Evolutionary conservation across 2,888 invertebrate genomes (phyloP).

Genomic region (Caenorhabditis parvicauda): DNA sequence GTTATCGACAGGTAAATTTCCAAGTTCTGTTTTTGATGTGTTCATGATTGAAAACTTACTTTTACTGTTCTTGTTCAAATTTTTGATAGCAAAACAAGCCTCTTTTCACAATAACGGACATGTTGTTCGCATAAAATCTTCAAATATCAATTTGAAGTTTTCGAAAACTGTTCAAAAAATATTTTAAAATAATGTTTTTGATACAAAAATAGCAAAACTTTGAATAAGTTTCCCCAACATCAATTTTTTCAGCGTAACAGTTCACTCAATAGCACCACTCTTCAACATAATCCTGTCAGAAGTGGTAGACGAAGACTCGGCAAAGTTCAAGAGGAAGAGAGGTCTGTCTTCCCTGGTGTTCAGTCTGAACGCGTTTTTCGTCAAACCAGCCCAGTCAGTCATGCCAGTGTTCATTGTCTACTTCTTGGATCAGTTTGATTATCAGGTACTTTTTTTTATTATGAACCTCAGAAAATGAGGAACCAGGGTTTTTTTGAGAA

Average conservation of each 20-base stretch:
- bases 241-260: constrained; percentile 48
- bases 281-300: constrained; percentile 61
- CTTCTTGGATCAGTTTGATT: constrained; percentile 49
- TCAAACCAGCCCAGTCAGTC: constrained; percentile 60
- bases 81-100: too few relatives aligned
- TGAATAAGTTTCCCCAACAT: too few relatives aligned
- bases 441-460: constrained; percentile 30
- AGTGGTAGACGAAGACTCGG: constrained; percentile 59
- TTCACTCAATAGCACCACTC: constrained; percentile 56
- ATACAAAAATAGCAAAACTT: too few relatives aligned
- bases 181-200: too few relatives aligned
- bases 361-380: constrained; percentile 59
- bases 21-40: background rate
- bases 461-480: background rate
- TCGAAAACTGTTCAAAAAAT: background rate
- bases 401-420: constrained; percentile 56
- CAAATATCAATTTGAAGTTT: background rate
- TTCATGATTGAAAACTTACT: too few relatives aligned
- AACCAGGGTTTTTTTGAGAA: too few relatives aligned
- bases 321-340: constrained; percentile 19
- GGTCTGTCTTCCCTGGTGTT: constrained; percentile 55
- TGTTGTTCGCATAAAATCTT: background rate
- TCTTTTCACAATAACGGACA: too few relatives aligned
- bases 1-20: constrained; percentile 49
- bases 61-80: constrained; percentile 1